These are phyloP conservation scores for Idaea dimidiata DNA, from an alignment of 2,888 invertebrate genomes.

Conservation along the genomic window DNA sequence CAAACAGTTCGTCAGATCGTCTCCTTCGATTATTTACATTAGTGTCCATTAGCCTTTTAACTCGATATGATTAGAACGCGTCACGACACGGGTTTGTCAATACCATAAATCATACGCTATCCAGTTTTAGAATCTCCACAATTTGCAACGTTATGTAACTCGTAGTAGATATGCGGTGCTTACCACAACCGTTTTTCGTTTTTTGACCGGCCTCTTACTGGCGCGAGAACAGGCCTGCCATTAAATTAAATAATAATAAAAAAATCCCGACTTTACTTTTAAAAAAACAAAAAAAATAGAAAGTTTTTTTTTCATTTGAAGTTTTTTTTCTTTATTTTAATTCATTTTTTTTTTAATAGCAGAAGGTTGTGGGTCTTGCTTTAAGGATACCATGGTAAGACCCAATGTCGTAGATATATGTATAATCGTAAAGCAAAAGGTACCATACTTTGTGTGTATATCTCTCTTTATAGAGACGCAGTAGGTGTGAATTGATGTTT, in stretches of 20 bases:
- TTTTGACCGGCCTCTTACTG: too few species aligned
- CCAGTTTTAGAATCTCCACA: slow-evolving; percentile 44
- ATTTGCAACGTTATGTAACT: slow-evolving; percentile 48
- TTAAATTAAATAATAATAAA: too few species aligned
- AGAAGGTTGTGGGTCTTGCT: too few species aligned
- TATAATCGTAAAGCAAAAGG: not conserved
- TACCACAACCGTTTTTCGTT: too few species aligned
- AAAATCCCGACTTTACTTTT: too few species aligned
- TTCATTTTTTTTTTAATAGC: too few species aligned
- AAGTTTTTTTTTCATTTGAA: too few species aligned
- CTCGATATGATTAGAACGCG: slow-evolving; percentile 73
- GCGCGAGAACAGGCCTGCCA: too few species aligned
- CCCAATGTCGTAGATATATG: too few species aligned
- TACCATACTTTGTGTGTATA: not conserved
- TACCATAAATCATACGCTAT: slow-evolving; percentile 67
- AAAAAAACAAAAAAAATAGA: too few species aligned
- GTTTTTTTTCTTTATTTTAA: too few species aligned
- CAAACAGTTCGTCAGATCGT: slow-evolving; percentile 67
- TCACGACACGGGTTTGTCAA: slow-evolving; percentile 65
- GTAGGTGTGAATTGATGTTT: slow-evolving; percentile 30
- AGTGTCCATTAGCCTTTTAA: slow-evolving; percentile 77
- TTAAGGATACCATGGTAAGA: too few species aligned
- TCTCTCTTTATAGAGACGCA: slow-evolving; percentile 7
- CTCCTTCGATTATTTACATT: slow-evolving; percentile 74
- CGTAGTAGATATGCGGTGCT: slow-evolving; percentile 7